Conservation (phyloP, 2,797 vertebrate species). For the Otolemur crassicaudatus region DNA sequence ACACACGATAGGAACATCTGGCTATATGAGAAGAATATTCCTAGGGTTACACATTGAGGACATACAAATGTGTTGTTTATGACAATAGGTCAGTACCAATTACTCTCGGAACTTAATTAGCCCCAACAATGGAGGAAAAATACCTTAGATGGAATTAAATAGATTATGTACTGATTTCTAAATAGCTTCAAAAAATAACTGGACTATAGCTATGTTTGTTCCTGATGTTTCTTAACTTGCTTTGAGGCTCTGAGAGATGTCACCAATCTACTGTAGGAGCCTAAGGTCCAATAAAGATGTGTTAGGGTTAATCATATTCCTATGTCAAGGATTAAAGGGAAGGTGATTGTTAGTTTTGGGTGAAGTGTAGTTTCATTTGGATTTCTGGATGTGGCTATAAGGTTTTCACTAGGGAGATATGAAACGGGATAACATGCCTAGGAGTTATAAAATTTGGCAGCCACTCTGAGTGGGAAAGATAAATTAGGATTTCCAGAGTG, state of each 20-base stretch:
- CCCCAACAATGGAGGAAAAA: slow-evolving; percentile 35
- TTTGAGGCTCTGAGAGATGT: not conserved
- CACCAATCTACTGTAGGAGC: slow-evolving; percentile 9
- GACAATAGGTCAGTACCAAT: not conserved
- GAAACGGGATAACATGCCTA: not conserved
- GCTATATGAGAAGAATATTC: not conserved
- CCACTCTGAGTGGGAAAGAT: not conserved
- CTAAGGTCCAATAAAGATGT: not conserved
- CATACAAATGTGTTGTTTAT: not conserved
- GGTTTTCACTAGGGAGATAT: not conserved
- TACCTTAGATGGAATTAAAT: slow-evolving; percentile 25
- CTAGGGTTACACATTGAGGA: not conserved
- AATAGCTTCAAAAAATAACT: slow-evolving; percentile 24
- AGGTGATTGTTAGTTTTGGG: slow-evolving; percentile 14
- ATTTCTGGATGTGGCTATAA: not conserved
- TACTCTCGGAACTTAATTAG: slow-evolving; percentile 2
- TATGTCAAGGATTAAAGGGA: not conserved
- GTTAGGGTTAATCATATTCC: not conserved
- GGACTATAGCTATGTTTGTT: not conserved
- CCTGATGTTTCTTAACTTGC: not conserved
- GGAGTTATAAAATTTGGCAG: not conserved
- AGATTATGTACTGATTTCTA: not conserved
- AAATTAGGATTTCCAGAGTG: not conserved
- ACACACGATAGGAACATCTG: not conserved
- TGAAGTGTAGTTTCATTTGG: not conserved